A percentile compares a stretch with the other conserved stretches of the same genome.
Conservation (phyloP, 2,113 vertebrate genomes). For the Lepus europaeus region DNA sequence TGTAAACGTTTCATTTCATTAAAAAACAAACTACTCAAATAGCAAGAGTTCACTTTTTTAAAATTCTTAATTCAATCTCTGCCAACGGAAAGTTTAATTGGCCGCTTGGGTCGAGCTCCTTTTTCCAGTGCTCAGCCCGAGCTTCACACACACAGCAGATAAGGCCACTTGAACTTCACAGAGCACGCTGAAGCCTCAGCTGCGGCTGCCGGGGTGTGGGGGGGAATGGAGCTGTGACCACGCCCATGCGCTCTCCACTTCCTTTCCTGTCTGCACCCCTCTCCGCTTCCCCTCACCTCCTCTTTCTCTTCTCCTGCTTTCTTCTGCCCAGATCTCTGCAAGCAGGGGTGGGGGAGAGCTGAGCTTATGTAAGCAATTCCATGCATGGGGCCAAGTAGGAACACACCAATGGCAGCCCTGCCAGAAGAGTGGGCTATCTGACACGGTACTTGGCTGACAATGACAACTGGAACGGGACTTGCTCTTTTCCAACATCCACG, state of each 20-base stretch:
- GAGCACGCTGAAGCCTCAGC: too few species aligned
- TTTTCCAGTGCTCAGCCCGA: conserved; percentile 29
- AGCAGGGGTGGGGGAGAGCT: background rate
- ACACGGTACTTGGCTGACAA: conserved; percentile 3
- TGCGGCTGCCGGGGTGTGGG: too few species aligned
- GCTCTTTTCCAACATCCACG: background rate
- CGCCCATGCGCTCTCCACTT: background rate
- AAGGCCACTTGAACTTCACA: background rate
- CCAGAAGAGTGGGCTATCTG: background rate
- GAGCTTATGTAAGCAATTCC: background rate
- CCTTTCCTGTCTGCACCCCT: background rate
- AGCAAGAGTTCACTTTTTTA: conserved; percentile 51
- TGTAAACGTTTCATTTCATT: conserved; percentile 62
- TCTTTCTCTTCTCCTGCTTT: background rate
- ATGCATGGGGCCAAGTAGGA: background rate
- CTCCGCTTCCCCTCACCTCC: background rate
- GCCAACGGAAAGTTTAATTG: conserved; percentile 71
- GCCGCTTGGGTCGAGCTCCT: conserved; percentile 58
- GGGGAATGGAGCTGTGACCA: background rate
- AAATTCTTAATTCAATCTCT: conserved; percentile 58
- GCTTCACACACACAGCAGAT: conserved; percentile 11
- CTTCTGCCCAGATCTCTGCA: background rate
- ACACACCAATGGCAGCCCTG: background rate
- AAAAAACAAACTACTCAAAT: conserved; percentile 63
- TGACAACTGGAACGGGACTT: background rate